These are phyloP conservation scores for Heliconius ethilla DNA, from an alignment of 2,888 invertebrate species.

Conservation along the genomic window DNA sequence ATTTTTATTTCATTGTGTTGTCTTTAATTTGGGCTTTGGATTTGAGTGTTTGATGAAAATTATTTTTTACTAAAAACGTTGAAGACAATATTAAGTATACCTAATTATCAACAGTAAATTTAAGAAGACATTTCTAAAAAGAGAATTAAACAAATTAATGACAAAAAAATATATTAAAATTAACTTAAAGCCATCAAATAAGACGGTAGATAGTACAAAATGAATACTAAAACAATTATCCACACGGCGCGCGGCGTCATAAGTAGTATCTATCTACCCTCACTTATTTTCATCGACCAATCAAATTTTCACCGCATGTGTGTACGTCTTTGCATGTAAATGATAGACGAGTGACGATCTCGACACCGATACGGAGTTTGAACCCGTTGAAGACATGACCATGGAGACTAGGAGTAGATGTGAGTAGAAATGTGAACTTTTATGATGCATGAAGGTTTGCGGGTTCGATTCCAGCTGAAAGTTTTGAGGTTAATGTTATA, in stretches of 20 bases:
- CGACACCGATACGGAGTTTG: conserved; percentile 86
- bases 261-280: background rate
- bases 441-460: background rate
- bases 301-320: conserved; percentile 36
- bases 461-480: background rate
- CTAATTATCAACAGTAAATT: too few species aligned
- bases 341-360: conserved; percentile 84
- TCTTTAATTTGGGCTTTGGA: conserved; percentile 15
- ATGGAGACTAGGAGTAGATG: conserved; percentile 86
- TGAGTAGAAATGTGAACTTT: conserved; percentile 63
- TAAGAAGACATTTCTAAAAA: background rate
- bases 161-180: background rate
- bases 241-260: background rate
- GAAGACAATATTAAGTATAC: too few species aligned
- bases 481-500: too few species aligned
- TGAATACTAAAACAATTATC: background rate
- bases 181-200: background rate
- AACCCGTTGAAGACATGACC: conserved; percentile 86
- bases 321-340: conserved; percentile 43
- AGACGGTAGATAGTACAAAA: background rate
- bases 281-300: conserved; percentile 25
- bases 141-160: background rate
- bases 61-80: background rate
- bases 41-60: conserved; percentile 15
- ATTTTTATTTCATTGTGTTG: background rate